phyloP scores from a whole-genome alignment of 2,888 invertebrate species.

The Apeira syringaria region DNA sequence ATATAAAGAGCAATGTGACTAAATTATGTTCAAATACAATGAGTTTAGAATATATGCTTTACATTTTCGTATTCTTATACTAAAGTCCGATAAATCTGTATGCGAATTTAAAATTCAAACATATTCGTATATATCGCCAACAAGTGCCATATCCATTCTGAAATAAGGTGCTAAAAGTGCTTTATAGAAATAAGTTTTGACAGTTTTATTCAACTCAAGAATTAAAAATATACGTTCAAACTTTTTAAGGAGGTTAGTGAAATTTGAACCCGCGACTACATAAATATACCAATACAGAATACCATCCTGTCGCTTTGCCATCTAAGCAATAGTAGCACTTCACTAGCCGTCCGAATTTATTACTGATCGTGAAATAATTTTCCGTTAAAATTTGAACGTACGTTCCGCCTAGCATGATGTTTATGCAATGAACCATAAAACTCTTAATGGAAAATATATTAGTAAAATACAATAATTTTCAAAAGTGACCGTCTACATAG shows the following conservation, averaged over 20 bases:
- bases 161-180: slow-evolving; percentile 47
- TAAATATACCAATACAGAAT: no score
- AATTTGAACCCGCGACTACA: no score
- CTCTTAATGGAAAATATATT: no score
- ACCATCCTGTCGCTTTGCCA: no score
- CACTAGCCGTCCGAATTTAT: no score
- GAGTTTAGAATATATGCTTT: slow-evolving; percentile 81
- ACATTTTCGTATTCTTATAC: slow-evolving; percentile 44
- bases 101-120: slow-evolving; percentile 35
- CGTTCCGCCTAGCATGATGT: no score
- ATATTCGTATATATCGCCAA: slow-evolving; percentile 34
- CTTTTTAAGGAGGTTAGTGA: no score
- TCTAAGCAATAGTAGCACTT: no score
- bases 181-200: slow-evolving; percentile 32
- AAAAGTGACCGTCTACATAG: slow-evolving; percentile 43
- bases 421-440: no score
- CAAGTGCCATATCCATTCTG: slow-evolving; percentile 42
- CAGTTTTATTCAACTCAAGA: slow-evolving; percentile 13
- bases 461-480: slow-evolving; percentile 9
- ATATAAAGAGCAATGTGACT: slow-evolving; percentile 44
- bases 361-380: no score
- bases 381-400: no score
- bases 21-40: slow-evolving; percentile 57
- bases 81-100: slow-evolving; percentile 27
- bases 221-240: slow-evolving; percentile 13